Evolutionary conservation across 2,113 vertebrate genomes (phyloP).

Genomic region (human): GRCh38 chr5:176620501-176621000

Average conservation of each 20-base stretch:
- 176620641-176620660: slow-evolving; percentile 72
- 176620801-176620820: slow-evolving; percentile 92
- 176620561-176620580: background rate
- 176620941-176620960: background rate
- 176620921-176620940: background rate
- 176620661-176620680: slow-evolving; percentile 82
- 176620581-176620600: background rate
- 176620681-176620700: slow-evolving; percentile 80
- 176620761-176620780: slow-evolving; percentile 78
- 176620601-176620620: background rate
- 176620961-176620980: background rate
- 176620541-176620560: slow-evolving; percentile 54
- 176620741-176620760: slow-evolving; percentile 68
- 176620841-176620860: slow-evolving; percentile 83
- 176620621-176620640: slow-evolving; percentile 34
- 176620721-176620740: slow-evolving; percentile 63
- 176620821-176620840: slow-evolving; percentile 98
- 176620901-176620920: background rate
- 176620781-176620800: slow-evolving; percentile 97
- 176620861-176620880: slow-evolving; percentile 60
- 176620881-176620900: slow-evolving; percentile 29
- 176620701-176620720: slow-evolving; percentile 87
- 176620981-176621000: background rate
- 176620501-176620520: slow-evolving; percentile 76
- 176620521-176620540: slow-evolving; percentile 79